phyloP scores from a whole-genome alignment of 2,113 vertebrate genomes.

The Menidia beryllina region DNA sequence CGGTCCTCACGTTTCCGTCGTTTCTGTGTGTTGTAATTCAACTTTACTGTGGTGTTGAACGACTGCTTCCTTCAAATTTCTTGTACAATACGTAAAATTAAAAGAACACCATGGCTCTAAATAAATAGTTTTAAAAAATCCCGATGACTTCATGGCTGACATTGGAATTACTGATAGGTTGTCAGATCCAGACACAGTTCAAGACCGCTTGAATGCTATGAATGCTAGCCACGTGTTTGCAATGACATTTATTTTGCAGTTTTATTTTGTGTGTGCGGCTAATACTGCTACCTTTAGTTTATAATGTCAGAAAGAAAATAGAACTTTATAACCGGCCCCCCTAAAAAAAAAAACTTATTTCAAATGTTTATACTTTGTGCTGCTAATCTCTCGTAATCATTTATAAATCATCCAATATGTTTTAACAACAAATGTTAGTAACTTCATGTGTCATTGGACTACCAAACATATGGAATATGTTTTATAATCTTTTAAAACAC shows the following conservation, averaged over 20 bases:
- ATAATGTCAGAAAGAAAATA: too few species aligned
- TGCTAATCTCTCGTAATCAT: background rate
- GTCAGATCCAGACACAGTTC: too few species aligned
- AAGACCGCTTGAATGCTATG: too few species aligned
- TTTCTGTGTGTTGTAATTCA: background rate
- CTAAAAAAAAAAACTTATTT: too few species aligned
- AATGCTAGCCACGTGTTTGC: background rate
- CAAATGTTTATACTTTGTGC: background rate
- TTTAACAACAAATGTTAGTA: too few species aligned
- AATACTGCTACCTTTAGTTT: background rate
- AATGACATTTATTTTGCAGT: background rate
- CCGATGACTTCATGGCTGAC: too few species aligned
- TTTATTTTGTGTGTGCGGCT: background rate
- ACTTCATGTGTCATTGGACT: background rate
- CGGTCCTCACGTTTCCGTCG: background rate
- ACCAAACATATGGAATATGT: background rate
- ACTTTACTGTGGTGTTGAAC: background rate
- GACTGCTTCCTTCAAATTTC: background rate
- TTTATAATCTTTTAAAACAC: background rate
- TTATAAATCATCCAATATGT: background rate
- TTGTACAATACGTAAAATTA: too few species aligned
- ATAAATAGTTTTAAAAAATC: too few species aligned
- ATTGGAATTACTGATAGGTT: too few species aligned
- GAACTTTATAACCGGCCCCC: too few species aligned
- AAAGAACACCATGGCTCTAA: too few species aligned